Conservation (phyloP, 1,140 invertebrate genomes). For the Geopemphigus sp. region DNA sequence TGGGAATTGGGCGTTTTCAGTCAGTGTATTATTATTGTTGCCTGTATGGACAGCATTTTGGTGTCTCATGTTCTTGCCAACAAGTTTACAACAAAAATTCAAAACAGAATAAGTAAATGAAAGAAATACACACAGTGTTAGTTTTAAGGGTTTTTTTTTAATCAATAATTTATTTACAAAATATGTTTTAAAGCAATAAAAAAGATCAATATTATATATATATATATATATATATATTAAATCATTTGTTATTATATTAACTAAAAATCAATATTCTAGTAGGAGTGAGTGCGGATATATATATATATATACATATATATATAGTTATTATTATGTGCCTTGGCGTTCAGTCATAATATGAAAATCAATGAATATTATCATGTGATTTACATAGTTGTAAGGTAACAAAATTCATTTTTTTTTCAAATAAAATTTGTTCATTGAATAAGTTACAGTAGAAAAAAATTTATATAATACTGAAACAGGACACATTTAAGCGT, state of each 20-base stretch:
- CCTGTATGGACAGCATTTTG: slow-evolving; percentile 67
- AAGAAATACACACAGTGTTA: not conserved
- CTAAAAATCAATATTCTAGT: slow-evolving; percentile 43
- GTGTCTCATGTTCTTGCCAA: slow-evolving; percentile 52
- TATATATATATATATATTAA: not conserved
- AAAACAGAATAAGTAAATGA: slow-evolving; percentile 14
- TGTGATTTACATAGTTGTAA: slow-evolving; percentile 24
- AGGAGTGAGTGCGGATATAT: slow-evolving; percentile 42
- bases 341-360: slow-evolving; percentile 44
- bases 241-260: slow-evolving; percentile 42
- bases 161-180: slow-evolving; percentile 49
- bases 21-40: slow-evolving; percentile 61
- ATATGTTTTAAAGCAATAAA: slow-evolving; percentile 32
- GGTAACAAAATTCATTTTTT: slow-evolving; percentile 40
- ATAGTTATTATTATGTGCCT: slow-evolving; percentile 43
- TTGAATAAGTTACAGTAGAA: slow-evolving; percentile 28
- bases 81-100: slow-evolving; percentile 24
- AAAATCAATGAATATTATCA: slow-evolving; percentile 35
- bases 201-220: slow-evolving; percentile 30
- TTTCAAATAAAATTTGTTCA: slow-evolving; percentile 44
- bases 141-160: slow-evolving; percentile 29
- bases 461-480: slow-evolving; percentile 47
- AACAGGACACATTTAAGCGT: slow-evolving; percentile 39
- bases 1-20: slow-evolving; percentile 65
- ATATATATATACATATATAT: slow-evolving; percentile 27